Conservation (phyloP, 2,888 invertebrate species). For the Schizotus pectinicornis region DNA sequence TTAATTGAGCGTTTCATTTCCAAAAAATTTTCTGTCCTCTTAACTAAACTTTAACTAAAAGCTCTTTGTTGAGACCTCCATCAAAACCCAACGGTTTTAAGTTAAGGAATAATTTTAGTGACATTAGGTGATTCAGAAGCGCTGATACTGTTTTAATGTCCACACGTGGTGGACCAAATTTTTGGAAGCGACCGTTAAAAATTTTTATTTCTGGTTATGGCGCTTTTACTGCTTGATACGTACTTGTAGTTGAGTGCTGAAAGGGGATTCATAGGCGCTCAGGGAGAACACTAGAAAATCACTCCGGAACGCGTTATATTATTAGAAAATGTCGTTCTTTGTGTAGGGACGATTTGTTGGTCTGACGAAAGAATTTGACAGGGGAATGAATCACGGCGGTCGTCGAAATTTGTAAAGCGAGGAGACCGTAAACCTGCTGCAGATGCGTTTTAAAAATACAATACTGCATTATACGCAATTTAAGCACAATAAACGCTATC, state of each 20-base stretch:
- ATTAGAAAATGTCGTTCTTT: slow-evolving; percentile 34
- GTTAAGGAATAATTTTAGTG: slow-evolving; percentile 16
- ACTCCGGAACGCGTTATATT: slow-evolving; percentile 23
- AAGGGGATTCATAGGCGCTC: slow-evolving; percentile 3
- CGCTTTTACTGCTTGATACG: slow-evolving; percentile 13
- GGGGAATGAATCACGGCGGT: slow-evolving; percentile 38
- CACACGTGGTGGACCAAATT: slow-evolving; percentile 34
- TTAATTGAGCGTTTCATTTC: background rate
- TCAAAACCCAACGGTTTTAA: slow-evolving; percentile 8
- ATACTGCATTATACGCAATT: too few relatives aligned
- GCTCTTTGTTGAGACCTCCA: background rate
- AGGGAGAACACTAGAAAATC: slow-evolving; percentile 15
- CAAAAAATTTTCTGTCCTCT: too few relatives aligned
- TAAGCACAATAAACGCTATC: too few relatives aligned
- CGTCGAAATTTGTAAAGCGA: slow-evolving; percentile 5
- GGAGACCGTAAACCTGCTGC: too few relatives aligned
- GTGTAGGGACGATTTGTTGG: slow-evolving; percentile 37
- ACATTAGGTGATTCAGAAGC: slow-evolving; percentile 23
- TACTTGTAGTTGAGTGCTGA: slow-evolving; percentile 17
- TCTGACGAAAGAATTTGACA: slow-evolving; percentile 40
- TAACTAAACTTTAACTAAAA: too few relatives aligned
- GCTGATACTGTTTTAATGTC: slow-evolving; percentile 40
- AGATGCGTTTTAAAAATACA: too few relatives aligned
- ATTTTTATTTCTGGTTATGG: slow-evolving; percentile 24
- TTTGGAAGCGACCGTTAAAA: slow-evolving; percentile 31